Base-by-base conservation (phyloP, 2,113 vertebrate species). In the Poeciliopsis retropinna region DNA sequence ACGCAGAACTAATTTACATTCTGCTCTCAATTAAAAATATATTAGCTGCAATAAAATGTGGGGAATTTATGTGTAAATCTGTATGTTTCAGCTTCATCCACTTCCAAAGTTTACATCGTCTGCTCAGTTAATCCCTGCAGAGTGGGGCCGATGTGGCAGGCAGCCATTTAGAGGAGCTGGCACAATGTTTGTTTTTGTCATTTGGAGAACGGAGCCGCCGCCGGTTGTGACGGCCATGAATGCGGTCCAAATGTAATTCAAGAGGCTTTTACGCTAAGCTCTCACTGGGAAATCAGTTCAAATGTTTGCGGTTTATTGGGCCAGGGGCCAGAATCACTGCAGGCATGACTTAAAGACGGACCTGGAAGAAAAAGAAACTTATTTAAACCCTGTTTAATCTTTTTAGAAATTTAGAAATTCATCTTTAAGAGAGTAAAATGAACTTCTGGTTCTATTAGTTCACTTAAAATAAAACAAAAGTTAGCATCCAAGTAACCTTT, bases 91-190 rank as follows among this genome's bases (percentile, higher is more conserved):
- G 64, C 71, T 68, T 37, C 65, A 47, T 41, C 51, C 39, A 7
- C 68, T 72, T 30, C 51, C 54, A 29, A 66, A 54, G 60, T 75
- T 73, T 39, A 68, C 62, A 41, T 73, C 54, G 60, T 27, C 27
- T 60, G 66, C n/a, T 60, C 76, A 25, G 74, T 67, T 87, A 87
- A 84, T 84, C 71, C 79, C 60, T 64, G 13, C 5, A 72, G 30
- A 63, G 72, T 37, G 28, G 62, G 63, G 54, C 79, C 67, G 64
- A 84, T 47, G 25, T 65, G 66, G 73, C 54, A 70, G 37, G 60
- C 37, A 8, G 27, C 37, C 44, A 51, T 70, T 47, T 51, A 70
- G 70, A 78, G 32, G 67, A 75, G 13, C 27, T n/a, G 44, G 12
- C 64, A 41, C 44, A 64, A 29, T 44, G 1, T 64, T 69, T 72